Conservation (phyloP, 30 jellyfish, hydroid and myxozoan genomes). For the Hydractinia symbiolongicarpus region DNA sequence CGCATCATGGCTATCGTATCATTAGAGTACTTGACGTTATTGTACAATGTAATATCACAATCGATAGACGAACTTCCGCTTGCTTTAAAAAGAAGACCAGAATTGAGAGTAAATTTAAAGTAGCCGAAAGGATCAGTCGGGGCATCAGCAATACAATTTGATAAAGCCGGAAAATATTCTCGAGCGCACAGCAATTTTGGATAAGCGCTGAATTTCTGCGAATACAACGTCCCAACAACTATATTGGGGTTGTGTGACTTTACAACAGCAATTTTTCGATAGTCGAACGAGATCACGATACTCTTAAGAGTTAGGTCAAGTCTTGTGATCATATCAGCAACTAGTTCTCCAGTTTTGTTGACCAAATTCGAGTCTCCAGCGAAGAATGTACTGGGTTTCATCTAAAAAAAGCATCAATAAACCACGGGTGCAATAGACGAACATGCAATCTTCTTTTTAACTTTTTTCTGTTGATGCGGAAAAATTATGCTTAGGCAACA, state of each 20-base stretch:
- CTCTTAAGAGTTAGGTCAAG: constrained; percentile 42
- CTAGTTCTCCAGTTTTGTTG: constrained; percentile 51
- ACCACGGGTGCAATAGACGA: no score
- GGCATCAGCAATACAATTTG: constrained; percentile 42
- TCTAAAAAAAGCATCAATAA: constrained; percentile 22
- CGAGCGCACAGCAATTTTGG: background rate
- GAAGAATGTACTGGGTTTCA: constrained; percentile 55
- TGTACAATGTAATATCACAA: constrained; percentile 41
- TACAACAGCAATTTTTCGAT: constrained; percentile 49
- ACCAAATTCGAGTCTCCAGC: constrained; percentile 23
- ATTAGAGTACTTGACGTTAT: constrained; percentile 26
- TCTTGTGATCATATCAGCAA: constrained; percentile 59
- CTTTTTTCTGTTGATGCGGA: no score
- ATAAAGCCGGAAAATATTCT: constrained; percentile 41
- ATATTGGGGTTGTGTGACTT: constrained; percentile 61
- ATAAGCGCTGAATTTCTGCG: constrained; percentile 5
- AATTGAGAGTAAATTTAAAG: constrained; percentile 35
- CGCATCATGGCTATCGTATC: constrained; percentile 32
- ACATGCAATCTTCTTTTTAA: no score
- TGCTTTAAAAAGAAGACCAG: constrained; percentile 64
- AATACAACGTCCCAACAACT: constrained; percentile 59
- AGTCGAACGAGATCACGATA: constrained; percentile 66
- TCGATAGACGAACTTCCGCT: constrained; percentile 64
- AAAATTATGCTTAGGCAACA: no score
- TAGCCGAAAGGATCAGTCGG: constrained; percentile 35